Evolutionary conservation across 2,888 invertebrate genomes (phyloP).

Genomic region (Epirrhoe alternata): DNA sequence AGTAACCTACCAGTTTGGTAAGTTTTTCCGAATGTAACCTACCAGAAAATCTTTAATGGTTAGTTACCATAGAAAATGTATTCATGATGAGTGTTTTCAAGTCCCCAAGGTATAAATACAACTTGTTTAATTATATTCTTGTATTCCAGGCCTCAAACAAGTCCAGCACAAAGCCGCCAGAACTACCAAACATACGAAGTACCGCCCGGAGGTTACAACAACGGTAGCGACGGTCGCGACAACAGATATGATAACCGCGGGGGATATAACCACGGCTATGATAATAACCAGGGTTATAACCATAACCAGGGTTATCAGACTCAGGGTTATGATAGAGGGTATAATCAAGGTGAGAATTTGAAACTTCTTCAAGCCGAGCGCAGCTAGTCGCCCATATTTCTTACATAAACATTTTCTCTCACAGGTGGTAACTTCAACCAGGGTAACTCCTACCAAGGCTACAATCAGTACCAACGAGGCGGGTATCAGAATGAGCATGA

Average conservation of each 20-base stretch:
- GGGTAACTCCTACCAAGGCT: slow-evolving; percentile 44
- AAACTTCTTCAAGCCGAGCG: too few relatives aligned
- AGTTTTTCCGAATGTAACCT: too few relatives aligned
- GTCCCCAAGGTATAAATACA: background rate
- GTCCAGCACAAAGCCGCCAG: slow-evolving; percentile 54
- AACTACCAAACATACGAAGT: slow-evolving; percentile 73
- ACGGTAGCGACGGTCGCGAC: slow-evolving; percentile 41
- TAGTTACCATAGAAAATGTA: too few relatives aligned
- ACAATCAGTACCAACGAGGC: slow-evolving; percentile 44
- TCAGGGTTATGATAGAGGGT: slow-evolving; percentile 32
- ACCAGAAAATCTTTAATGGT: too few relatives aligned
- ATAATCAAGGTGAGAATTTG: background rate
- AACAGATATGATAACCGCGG: slow-evolving; percentile 21
- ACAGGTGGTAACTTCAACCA: slow-evolving; percentile 43
- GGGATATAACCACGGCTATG: slow-evolving; percentile 31
- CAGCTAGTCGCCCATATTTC: too few relatives aligned
- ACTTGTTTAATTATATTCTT: background rate
- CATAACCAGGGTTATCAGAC: slow-evolving; percentile 32
- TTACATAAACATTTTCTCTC: background rate
- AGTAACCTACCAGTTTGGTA: too few relatives aligned
- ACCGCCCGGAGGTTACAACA: slow-evolving; percentile 59
- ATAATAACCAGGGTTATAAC: slow-evolving; percentile 42
- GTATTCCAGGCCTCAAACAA: slow-evolving; percentile 62
- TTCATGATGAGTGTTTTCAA: too few relatives aligned
- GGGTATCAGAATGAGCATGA: slow-evolving; percentile 78